These are phyloP conservation scores for Gopherus evgoodei DNA, from an alignment of 2,113 vertebrate species.

Conservation along the genomic window DNA sequence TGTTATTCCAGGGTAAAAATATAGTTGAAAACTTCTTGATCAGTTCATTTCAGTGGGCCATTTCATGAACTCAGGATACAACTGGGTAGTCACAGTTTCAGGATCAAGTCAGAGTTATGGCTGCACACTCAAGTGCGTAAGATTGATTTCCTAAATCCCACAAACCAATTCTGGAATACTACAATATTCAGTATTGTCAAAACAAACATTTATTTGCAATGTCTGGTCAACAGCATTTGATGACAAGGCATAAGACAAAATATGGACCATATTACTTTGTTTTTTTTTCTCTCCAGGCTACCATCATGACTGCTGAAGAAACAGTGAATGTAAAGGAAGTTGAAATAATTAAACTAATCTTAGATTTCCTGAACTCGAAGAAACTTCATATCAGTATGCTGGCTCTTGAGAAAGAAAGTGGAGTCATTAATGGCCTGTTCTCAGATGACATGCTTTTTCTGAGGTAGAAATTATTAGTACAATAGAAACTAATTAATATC, in stretches of 20 bases:
- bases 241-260: slow-evolving; percentile 8
- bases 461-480: slow-evolving; percentile 79
- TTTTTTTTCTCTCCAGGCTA: slow-evolving; percentile 70
- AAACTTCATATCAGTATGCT: slow-evolving; percentile 99
- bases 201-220: background rate
- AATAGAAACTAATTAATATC: background rate
- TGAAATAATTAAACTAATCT: slow-evolving; percentile 96
- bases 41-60: background rate
- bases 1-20: background rate
- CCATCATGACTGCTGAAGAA: slow-evolving; percentile 96
- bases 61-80: background rate
- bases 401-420: slow-evolving; percentile 96
- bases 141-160: background rate
- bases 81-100: background rate
- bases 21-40: background rate
- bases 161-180: background rate
- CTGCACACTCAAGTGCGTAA: background rate
- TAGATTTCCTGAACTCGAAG: slow-evolving; percentile 96
- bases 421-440: slow-evolving; percentile 97
- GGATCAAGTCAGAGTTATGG: background rate
- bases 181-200: background rate
- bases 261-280: slow-evolving; percentile 15
- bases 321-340: slow-evolving; percentile 96
- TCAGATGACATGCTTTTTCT: slow-evolving; percentile 99
- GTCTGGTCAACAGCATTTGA: background rate